Evolutionary conservation across 2,113 vertebrate species (phyloP), one percentile per base, ranked within the genome.

Genomic region (Etheostoma spectabile): DNA sequence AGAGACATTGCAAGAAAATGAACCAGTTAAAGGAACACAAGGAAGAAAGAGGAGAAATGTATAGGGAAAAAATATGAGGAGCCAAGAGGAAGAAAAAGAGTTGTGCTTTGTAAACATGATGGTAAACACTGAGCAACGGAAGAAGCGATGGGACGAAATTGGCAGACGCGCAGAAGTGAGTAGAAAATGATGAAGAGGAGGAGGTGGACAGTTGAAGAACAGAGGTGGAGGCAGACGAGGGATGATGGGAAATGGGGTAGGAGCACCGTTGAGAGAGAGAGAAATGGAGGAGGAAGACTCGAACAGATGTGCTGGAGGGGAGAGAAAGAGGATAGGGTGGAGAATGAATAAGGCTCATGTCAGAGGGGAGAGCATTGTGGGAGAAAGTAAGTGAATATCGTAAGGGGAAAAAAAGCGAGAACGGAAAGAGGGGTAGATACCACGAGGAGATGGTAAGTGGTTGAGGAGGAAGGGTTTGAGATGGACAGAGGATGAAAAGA

Each of bases 401-500:
- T 42, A 8, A 42, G 56, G 45, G 49, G 38, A 38, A n/a, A 62
- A 71, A 38, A 35, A 38, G 56, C 0, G 5, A 33, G 19, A 49
- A 45, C 13, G 57, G 22, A 61, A 55, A 66, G 22, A 49, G 19
- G 51, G 14, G 16, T 27, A 33, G 19, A 62, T 22, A 24, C 19
- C 5, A 35, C 21, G 22, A 67, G 42, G 61, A 46, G 55, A 64
- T 51, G 51, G 14, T 55, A 64, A 77, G 60, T 57, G 53, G 73
- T 82, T 51, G 55, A 65, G 61, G 79, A 68, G 57, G 62, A 80
- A 63, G 38, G 21, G 46, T 53, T 73, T 7, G 77, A 79, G 80
- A 87, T 84, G 75, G 84, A 77, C 75, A 75, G 42, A 64, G 73
- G 64, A 74, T 67, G 79, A 83, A 87, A 68, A 84, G 51, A 74